Percentiles rank a stretch among this genome's conserved stretches.
phyloP scores from a whole-genome alignment of 30 jellyfish, hydroid and myxozoan genomes.

The Sanderia malayensis region DNA sequence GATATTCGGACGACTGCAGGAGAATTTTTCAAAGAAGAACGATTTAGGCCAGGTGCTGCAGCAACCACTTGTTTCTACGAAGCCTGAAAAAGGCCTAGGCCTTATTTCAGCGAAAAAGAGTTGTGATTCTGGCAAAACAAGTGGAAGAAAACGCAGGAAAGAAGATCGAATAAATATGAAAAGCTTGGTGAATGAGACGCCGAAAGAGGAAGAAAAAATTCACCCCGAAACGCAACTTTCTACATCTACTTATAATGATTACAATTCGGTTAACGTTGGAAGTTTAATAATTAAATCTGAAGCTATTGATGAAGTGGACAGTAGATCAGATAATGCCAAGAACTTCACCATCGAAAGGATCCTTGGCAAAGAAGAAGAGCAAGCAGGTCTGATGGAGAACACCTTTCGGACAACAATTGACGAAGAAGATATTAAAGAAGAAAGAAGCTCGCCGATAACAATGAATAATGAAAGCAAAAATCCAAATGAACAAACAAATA shows the following conservation, averaged over 20 bases:
- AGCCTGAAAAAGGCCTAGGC: slow-evolving; percentile 76
- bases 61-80: slow-evolving; percentile 27
- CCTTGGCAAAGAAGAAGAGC: slow-evolving; percentile 58
- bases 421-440: slow-evolving; percentile 44
- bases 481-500: slow-evolving; percentile 19
- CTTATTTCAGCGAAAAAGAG: not conserved
- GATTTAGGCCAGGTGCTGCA: slow-evolving; percentile 34
- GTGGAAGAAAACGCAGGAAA: slow-evolving; percentile 28
- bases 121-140: not conserved
- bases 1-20: slow-evolving; percentile 77
- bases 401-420: not conserved
- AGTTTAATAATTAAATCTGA: slow-evolving; percentile 26
- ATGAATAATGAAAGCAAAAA: slow-evolving; percentile 6
- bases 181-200: slow-evolving; percentile 49
- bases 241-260: slow-evolving; percentile 38
- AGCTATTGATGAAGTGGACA: slow-evolving; percentile 48
- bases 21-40: slow-evolving; percentile 27
- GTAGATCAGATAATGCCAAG: slow-evolving; percentile 61
- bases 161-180: slow-evolving; percentile 38
- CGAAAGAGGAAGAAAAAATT: slow-evolving; percentile 1
- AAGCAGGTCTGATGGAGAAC: slow-evolving; percentile 11
- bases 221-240: slow-evolving; percentile 33
- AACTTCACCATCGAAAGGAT: slow-evolving; percentile 58
- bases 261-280: not conserved
- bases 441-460: slow-evolving; percentile 27